Percentiles rank a stretch among this genome's conserved stretches.
Evolutionary conservation across 2,113 vertebrate species (phyloP).

Genomic region (Silurus asotus): DNA sequence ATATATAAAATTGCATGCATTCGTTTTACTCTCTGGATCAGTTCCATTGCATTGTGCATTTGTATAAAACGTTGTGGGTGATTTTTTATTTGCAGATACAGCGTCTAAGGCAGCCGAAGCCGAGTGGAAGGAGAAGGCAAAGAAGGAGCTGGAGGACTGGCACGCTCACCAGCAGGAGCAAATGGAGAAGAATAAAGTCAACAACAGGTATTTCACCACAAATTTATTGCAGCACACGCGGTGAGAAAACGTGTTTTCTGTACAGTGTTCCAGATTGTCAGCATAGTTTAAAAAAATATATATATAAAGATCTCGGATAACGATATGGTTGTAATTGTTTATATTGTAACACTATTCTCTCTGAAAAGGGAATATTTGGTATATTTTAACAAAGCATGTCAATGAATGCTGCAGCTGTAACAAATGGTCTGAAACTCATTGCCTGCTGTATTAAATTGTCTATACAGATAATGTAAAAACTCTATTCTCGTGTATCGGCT

Average conservation of each 20-base stretch:
- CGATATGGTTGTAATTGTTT: no score
- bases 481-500: background rate
- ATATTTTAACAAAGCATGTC: no score
- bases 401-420: background rate
- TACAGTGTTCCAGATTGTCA: no score
- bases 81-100: slow-evolving; percentile 66
- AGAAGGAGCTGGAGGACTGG: slow-evolving; percentile 97
- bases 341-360: no score
- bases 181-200: slow-evolving; percentile 95
- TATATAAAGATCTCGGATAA: no score
- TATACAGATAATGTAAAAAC: background rate
- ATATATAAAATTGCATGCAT: no score
- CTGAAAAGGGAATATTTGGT: no score
- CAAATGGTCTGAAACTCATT: background rate
- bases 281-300: no score
- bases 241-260: background rate
- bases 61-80: background rate
- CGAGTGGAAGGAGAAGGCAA: slow-evolving; percentile 94
- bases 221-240: background rate
- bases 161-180: slow-evolving; percentile 93
- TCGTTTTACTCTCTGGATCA: no score
- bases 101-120: slow-evolving; percentile 90
- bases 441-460: background rate
- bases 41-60: no score
- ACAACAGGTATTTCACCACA: slow-evolving; percentile 83